Evolutionary conservation across 2,888 invertebrate genomes (phyloP), one percentile per base, ranked within the genome.

Genomic region (Sphaerophoria rueppellii): DNA sequence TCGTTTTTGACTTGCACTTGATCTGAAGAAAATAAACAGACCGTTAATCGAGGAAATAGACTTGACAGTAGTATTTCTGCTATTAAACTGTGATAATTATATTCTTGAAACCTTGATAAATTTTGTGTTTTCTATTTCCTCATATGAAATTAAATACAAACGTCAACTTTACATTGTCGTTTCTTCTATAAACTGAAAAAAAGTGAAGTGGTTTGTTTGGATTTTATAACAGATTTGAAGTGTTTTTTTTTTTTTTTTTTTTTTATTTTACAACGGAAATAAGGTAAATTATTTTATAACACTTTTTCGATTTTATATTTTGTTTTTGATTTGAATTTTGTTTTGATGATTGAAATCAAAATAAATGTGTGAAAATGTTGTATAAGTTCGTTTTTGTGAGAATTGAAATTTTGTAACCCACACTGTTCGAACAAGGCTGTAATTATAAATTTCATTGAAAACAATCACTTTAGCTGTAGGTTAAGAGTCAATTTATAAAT

Each of bases 161-260:
- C 24, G 24, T 24, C 1, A 24, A 24, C 24, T 24, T 24, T 24
- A 24, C 24, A 24, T 24, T 24, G 24, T 24, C 24, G 24, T 24
- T 24, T 2, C 24, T 24, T 2, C 24, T 24, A 24, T 24, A 24
- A 24, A 24, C 24, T 6, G 11, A 11, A n/a, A 46, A 32, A 58
- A 52, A 63, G 67, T 75, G 57, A 75, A 75, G 58, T 75, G 58
- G 40, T 58, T 67, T 75, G 32, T 57, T 55, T 55, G 14, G 4
- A 16, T 48, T 48, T 34, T 43, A 43, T 34, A 52, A 55, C 16
- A 54, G 35, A 6, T 65, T 46, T 48, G 46, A 74, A 65, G 71
- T 71, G 57, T 57, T 74, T 63, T n/a, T 11, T 46, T 37, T 55
- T n/a, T 43, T 32, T 4, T 7, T 52, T 55, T 43, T 46, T 34